A percentile compares a stretch with the other conserved stretches of the same genome.
phyloP scores from a whole-genome alignment of 1,140 invertebrate species.

The Tetramorium alpestre region DNA sequence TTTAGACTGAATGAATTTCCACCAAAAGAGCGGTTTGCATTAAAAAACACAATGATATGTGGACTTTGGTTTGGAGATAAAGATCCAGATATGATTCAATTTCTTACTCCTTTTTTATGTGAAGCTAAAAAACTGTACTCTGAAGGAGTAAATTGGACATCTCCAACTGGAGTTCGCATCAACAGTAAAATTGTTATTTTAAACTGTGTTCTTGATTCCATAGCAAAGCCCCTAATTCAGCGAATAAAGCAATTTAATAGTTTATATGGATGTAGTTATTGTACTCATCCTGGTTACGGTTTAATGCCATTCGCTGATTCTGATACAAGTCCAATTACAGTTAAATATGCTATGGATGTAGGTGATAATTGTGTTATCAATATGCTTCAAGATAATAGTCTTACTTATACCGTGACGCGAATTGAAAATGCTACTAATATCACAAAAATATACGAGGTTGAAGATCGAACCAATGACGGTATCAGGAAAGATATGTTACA shows the following conservation, averaged over 20 bases:
- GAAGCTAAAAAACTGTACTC: not conserved
- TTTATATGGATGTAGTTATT: not conserved
- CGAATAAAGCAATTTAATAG: not conserved
- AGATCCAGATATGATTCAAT: slow-evolving; percentile 12
- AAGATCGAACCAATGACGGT: not conserved
- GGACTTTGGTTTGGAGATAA: slow-evolving; percentile 6
- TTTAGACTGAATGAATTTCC: slow-evolving; percentile 9
- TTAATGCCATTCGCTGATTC: not conserved
- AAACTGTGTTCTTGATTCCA: not conserved
- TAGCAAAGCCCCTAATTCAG: not conserved
- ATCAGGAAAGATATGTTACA: not conserved
- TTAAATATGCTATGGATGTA: not conserved
- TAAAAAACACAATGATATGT: not conserved
- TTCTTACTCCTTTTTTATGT: not conserved
- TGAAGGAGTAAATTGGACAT: not conserved
- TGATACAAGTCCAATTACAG: not conserved
- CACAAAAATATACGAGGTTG: not conserved
- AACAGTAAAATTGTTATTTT: not conserved
- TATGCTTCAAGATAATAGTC: slow-evolving; percentile 3
- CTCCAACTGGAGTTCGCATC: not conserved
- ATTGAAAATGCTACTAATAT: not conserved
- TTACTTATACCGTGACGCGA: not conserved
- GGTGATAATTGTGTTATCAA: not conserved
- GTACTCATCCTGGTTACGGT: not conserved
- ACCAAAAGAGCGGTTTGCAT: not conserved